Percentiles rank a stretch among this genome's conserved stretches.
phyloP scores from a whole-genome alignment of 2,113 vertebrate genomes.

The Plecotus auritus region DNA sequence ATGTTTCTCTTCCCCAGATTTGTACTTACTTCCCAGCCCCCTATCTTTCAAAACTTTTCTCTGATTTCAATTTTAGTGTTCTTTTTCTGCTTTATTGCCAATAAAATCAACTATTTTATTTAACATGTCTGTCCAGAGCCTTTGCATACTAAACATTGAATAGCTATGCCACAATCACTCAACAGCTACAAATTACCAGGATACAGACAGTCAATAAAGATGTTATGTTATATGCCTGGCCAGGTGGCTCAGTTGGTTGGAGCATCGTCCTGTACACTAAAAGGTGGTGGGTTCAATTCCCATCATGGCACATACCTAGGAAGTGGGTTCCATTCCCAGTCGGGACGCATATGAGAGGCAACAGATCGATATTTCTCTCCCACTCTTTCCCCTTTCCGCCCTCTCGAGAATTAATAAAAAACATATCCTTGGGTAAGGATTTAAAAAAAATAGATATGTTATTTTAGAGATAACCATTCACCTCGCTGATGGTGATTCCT shows the following conservation, averaged over 20 bases:
- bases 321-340: not conserved
- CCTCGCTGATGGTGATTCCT: not conserved
- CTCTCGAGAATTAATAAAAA: not conserved
- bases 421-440: not conserved
- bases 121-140: not conserved
- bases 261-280: not conserved
- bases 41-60: not conserved
- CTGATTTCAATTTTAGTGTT: slow-evolving; percentile 24
- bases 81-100: slow-evolving; percentile 21
- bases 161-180: not conserved
- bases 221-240: not conserved
- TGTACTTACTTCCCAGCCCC: slow-evolving; percentile 5
- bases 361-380: not conserved
- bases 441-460: not conserved
- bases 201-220: not conserved
- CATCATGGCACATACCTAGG: not conserved
- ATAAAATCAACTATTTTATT: slow-evolving; percentile 15
- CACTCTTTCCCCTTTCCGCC: not conserved
- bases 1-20: slow-evolving; percentile 23
- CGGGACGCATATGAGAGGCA: not conserved
- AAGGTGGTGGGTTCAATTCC: not conserved
- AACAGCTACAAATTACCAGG: not conserved
- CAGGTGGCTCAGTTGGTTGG: not conserved
- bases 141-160: slow-evolving; percentile 40
- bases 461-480: not conserved